phyloP scores from a whole-genome alignment of 2,797 vertebrate genomes.

The Galago senegalensis region DNA sequence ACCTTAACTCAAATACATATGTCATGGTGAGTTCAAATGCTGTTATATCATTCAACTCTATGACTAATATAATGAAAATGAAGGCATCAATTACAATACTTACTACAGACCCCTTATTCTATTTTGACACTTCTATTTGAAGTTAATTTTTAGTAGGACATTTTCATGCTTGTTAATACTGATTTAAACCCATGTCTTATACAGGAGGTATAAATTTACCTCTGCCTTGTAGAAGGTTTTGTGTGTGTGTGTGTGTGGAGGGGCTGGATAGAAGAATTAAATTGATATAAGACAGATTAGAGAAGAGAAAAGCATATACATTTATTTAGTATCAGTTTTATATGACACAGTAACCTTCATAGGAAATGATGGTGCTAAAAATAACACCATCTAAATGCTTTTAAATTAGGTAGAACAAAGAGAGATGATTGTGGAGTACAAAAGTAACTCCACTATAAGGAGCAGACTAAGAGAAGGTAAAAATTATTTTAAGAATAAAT shows the following conservation, averaged over 20 bases:
- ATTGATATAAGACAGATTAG: background rate
- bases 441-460: background rate
- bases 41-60: background rate
- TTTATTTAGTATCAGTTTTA: background rate
- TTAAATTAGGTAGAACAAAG: background rate
- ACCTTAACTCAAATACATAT: background rate
- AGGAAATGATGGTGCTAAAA: background rate
- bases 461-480: background rate
- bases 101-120: slow-evolving; percentile 8
- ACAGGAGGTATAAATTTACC: background rate
- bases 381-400: background rate
- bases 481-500: background rate
- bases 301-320: background rate
- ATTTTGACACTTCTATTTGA: slow-evolving; percentile 59
- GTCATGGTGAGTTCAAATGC: background rate
- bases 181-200: background rate
- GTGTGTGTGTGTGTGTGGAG: background rate
- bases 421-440: background rate
- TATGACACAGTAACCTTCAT: background rate
- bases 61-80: slow-evolving; percentile 53
- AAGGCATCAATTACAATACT: background rate
- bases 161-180: slow-evolving; percentile 61
- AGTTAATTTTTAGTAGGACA: background rate
- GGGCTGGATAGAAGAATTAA: background rate
- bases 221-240: background rate